Evolutionary conservation across 2,113 vertebrate genomes (phyloP).

Genomic region (Prolemur simus): DNA sequence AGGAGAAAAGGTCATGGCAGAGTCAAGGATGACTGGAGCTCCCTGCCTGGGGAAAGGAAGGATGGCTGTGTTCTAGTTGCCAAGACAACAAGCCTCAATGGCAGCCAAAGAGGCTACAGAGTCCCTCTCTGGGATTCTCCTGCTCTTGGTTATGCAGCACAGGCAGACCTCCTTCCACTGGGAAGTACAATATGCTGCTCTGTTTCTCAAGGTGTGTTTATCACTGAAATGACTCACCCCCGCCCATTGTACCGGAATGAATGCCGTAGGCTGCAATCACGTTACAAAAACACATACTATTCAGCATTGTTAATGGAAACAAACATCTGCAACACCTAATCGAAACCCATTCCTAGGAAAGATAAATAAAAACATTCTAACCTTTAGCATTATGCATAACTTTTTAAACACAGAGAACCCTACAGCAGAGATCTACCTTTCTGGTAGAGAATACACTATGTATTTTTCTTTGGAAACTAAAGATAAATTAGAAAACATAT

Average conservation of each 20-base stretch:
- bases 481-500: constrained; percentile 51
- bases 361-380: constrained; percentile 10
- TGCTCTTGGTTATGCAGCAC: neutral
- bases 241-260: accelerated
- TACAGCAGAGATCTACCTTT: neutral
- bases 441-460: neutral
- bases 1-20: constrained; percentile 21
- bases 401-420: constrained; percentile 37
- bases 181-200: neutral
- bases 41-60: neutral
- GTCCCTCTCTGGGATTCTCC: constrained; percentile 51
- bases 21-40: constrained; percentile 44
- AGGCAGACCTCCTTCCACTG: constrained; percentile 9
- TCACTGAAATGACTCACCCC: neutral
- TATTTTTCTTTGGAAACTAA: neutral
- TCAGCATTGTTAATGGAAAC: constrained; percentile 41
- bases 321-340: neutral
- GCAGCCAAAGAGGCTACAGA: constrained; percentile 17
- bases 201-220: neutral
- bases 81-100: constrained; percentile 58
- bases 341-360: neutral
- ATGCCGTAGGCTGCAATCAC: neutral
- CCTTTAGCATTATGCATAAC: neutral
- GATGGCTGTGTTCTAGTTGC: constrained; percentile 51
- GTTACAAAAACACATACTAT: neutral